Evolutionary conservation across 2,113 vertebrate species (phyloP), one percentile per base, ranked within the genome.

Genomic region (Bos javanicus): DNA sequence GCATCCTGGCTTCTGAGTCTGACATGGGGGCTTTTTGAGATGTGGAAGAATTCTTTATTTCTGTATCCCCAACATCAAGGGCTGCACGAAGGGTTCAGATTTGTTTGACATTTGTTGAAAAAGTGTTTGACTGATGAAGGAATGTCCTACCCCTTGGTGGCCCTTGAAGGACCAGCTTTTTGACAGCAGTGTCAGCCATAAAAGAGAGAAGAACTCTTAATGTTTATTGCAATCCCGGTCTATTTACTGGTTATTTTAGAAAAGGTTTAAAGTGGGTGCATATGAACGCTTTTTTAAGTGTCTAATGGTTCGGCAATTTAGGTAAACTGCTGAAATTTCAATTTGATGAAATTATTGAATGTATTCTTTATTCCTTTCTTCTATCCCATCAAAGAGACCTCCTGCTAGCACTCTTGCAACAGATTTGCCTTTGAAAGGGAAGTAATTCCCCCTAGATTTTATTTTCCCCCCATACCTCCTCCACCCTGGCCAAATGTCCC

Each of bases 261-360:
- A 85, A 15, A 56, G 43, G 33, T 43, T 90, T 43, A 50, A 60
- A 92, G 86, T 92, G 28, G 71, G 71, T 33, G 26, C 59, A 12
- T 94, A 26, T 3, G 74, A 50, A 94, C 0, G 43, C 36, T 62
- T 85, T 86, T 59, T 6, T 92, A 30, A 33, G n/a, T 81, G 43
- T 91, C 52, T 86, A 95, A 67, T 94, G 62, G 48, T 52, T 91
- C 25, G 43, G 90, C 67, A 92, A 54, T 96, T 98, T 96, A 94
- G 91, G 52, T 82, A 94, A 98, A 96, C 56, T 83, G 89, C 88
- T 93, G 89, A 95, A 93, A 97, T 93, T 98, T 98, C 78, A 89
- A 52, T 95, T 97, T 81, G 86, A 93, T 95, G 94, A 94, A 94
- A 87, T 94, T 91, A 94, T 64, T 89, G 33, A 93, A 60, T 88